Evolutionary conservation across 2,888 invertebrate species (phyloP), one percentile per base, ranked within the genome.

Genomic region (Omphaloscelis lunosa): DNA sequence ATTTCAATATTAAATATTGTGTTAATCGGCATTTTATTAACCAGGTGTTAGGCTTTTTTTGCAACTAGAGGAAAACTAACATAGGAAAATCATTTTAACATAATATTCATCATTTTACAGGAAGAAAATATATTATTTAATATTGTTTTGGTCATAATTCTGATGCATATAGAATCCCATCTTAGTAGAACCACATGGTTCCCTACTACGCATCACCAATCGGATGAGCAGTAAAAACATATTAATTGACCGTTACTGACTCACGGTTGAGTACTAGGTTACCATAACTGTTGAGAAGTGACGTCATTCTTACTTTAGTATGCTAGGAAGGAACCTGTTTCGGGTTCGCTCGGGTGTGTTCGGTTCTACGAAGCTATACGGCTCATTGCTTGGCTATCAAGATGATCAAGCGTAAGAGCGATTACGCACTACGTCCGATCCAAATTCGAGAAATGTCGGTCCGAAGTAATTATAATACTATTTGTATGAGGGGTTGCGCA

Each of bases 251-350:
- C 80, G 81, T 86, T 84, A 88, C 77, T 85, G 88, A 89, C 76
- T 89, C 89, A 88, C 73, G 72, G 75, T 62, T 61, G 66, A 59
- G 82, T 90, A 90, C 91, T 78, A 90, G 89, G 90, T 75, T 68
- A 11, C 20, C 86, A 90, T 89, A 88, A 88, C 87, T 80, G 82
- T 84, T 65, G 75, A 82, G 80, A 80, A 81, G 45, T 89, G 89
- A 90, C 89, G 89, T 89, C 85, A 89, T 62, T 23, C 23, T 27
- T 41, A 39, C 65, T 70, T 56, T 27, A n/a, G 41, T 51, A 51
- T 41, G n/a, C 17, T n/a, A n/a, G 48, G 75, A 80, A 80, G 41
- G 8, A 51, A 51, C 63, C 29, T 15, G 61, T 59, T 81, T 80
- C 76, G 70, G 48, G 61, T 23, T 48, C 17, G 23, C 29, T 81